Evolutionary conservation across 2,888 invertebrate genomes (phyloP).

Genomic region (Drepana falcataria): DNA sequence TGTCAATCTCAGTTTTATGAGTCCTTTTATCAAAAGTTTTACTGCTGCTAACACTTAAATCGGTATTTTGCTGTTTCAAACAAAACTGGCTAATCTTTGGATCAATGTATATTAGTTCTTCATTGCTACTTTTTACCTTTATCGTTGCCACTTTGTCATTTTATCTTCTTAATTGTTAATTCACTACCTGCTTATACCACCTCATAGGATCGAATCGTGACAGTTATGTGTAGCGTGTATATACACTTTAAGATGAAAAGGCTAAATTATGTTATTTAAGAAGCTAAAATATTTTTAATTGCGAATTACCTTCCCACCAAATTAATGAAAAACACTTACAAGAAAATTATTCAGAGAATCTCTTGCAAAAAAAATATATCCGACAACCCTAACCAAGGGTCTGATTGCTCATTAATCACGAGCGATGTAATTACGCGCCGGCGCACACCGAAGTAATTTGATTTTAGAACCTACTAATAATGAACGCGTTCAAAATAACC

Average conservation of each 20-base stretch:
- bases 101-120: too few species aligned
- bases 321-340: not conserved
- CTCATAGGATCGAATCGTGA: too few species aligned
- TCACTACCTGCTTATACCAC: too few species aligned
- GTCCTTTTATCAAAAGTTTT: not conserved
- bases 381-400: constrained; percentile 47
- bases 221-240: too few species aligned
- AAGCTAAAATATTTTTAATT: too few species aligned
- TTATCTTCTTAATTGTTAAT: too few species aligned
- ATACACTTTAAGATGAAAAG: too few species aligned
- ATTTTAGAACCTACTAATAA: constrained; percentile 63
- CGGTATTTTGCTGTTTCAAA: not conserved
- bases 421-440: constrained; percentile 65
- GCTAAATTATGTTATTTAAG: too few species aligned
- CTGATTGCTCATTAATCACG: constrained; percentile 75
- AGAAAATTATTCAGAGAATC: constrained; percentile 26
- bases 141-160: too few species aligned
- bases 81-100: not conserved
- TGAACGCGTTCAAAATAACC: constrained; percentile 35
- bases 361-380: constrained; percentile 30
- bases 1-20: constrained; percentile 7
- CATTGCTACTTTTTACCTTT: too few species aligned
- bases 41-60: not conserved
- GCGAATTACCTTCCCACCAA: not conserved
- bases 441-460: constrained; percentile 56